A percentile compares a stretch with the other conserved stretches of the same genome.
phyloP scores from a whole-genome alignment of 2,797 vertebrate genomes.

The Tenualosa thibaudeaui region DNA sequence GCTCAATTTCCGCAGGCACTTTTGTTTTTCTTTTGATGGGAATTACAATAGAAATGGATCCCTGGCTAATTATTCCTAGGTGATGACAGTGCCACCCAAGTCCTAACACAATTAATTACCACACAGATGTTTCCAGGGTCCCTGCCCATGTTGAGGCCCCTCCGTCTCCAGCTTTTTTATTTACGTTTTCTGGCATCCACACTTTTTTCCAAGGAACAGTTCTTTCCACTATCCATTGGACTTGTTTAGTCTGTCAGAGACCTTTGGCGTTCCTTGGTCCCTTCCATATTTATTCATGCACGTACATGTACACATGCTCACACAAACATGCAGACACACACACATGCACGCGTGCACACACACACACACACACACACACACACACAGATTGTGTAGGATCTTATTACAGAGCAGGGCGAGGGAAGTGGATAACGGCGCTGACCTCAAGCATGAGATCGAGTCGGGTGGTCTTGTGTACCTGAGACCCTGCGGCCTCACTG shows the following conservation, averaged over 20 bases:
- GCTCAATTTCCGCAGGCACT: neutral
- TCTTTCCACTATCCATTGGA: constrained; percentile 80
- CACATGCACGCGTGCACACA: neutral
- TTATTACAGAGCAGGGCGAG: constrained; percentile 63
- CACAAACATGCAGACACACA: neutral
- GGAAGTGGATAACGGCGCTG: constrained; percentile 60
- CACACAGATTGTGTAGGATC: constrained; percentile 71
- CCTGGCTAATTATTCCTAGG: constrained; percentile 66
- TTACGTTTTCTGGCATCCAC: constrained; percentile 79
- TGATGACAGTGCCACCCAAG: constrained; percentile 74
- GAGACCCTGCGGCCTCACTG: neutral
- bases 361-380: constrained; percentile 21
- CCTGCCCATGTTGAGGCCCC: constrained; percentile 65
- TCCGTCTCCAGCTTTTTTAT: constrained; percentile 65
- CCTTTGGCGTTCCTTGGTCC: constrained; percentile 68
- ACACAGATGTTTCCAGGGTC: constrained; percentile 76
- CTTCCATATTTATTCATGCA: constrained; percentile 41
- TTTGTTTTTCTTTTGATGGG: constrained; percentile 22
- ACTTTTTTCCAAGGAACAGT: constrained; percentile 75
- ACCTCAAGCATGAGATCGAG: constrained; percentile 66
- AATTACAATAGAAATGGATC: constrained; percentile 44
- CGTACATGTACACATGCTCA: neutral
- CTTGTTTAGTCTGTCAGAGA: constrained; percentile 89
- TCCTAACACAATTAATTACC: constrained; percentile 71
- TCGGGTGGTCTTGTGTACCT: constrained; percentile 68